Conservation (phyloP, 2,113 vertebrate genomes). For the Ciconia maguari region DNA sequence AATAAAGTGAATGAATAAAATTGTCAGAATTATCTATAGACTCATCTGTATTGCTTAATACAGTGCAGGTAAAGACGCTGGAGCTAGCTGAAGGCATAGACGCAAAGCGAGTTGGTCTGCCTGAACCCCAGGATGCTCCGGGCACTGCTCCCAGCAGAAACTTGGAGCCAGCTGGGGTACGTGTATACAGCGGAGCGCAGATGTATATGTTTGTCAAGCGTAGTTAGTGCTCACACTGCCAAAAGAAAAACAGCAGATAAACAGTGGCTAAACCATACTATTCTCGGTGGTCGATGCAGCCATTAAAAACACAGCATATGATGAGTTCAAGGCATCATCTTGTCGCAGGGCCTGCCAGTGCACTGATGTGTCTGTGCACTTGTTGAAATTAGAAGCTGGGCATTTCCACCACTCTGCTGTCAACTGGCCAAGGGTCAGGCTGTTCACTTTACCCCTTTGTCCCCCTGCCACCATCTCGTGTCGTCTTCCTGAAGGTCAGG, state of each 20-base stretch:
- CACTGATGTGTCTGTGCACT: background rate
- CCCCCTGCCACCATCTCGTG: accelerated
- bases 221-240: background rate
- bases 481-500: background rate
- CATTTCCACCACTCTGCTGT: background rate
- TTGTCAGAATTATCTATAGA: background rate
- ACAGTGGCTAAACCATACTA: background rate
- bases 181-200: accelerated
- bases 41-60: background rate
- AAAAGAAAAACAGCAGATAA: background rate
- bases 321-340: background rate
- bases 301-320: background rate
- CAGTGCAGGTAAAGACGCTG: background rate
- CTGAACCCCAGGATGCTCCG: background rate
- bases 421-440: background rate
- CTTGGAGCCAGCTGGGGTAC: background rate
- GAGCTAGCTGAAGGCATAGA: background rate
- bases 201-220: background rate
- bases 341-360: background rate
- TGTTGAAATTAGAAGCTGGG: background rate
- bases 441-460: no score
- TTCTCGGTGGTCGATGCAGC: background rate
- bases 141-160: background rate
- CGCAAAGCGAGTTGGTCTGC: background rate
- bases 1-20: background rate